phyloP scores from a whole-genome alignment of 2,113 vertebrate genomes.

The Numida meleagris region DNA sequence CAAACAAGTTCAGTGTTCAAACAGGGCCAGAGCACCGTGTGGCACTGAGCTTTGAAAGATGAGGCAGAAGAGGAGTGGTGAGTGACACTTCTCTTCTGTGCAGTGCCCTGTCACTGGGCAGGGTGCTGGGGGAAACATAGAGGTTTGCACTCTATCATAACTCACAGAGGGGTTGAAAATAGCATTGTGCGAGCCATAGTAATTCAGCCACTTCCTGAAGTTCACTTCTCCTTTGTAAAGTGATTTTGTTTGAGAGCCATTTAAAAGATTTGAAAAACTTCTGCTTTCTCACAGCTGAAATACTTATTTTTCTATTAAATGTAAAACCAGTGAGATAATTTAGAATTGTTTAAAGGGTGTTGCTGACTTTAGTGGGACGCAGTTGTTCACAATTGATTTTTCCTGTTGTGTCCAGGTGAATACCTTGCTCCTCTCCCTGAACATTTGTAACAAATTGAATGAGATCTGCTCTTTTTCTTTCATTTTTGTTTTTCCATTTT shows the following conservation, averaged over 20 bases:
- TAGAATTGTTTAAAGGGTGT: background rate
- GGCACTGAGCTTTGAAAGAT: background rate
- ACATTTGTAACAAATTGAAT: background rate
- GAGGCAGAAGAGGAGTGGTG: background rate
- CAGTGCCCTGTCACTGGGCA: background rate
- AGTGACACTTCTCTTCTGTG: background rate
- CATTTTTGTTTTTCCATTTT: background rate
- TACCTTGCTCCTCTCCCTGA: background rate
- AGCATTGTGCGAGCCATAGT: background rate
- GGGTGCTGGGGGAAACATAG: background rate
- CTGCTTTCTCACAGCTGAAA: background rate
- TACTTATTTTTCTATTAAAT: background rate
- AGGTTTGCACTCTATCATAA: background rate
- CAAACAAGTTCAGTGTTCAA: background rate
- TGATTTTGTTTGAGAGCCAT: background rate
- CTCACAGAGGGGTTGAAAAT: background rate
- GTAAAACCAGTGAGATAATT: background rate
- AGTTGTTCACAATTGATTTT: background rate
- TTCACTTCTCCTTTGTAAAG: background rate
- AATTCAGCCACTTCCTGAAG: background rate
- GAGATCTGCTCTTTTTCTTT: background rate
- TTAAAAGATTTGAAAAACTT: background rate
- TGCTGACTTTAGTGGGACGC: background rate
- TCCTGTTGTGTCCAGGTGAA: background rate
- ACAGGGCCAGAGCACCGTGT: too few relatives aligned